Base-by-base conservation (phyloP, 2,113 vertebrate genomes). In the Arvicanthis niloticus region DNA sequence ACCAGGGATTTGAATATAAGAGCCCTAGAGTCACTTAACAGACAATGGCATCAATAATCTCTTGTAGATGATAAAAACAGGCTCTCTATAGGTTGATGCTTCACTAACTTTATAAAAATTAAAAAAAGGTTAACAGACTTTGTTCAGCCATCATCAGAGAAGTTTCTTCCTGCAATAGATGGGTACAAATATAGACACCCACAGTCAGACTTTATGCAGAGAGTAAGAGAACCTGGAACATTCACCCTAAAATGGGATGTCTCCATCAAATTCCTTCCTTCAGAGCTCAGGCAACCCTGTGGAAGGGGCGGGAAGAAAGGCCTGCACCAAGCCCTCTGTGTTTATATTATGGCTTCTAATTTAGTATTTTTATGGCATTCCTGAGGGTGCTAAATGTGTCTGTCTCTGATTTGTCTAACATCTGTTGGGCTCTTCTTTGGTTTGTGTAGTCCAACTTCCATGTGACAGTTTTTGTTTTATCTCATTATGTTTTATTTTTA, bases 91-190 rank as follows among this genome's bases (percentile, higher is more conserved):
- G 3, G 2, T 86, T 0, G 0, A 56, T 19, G 22, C 60, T 62
- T 62, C n/a, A 62, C n/a, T 62, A 84, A 42, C 37, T 58, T 75
- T 75, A 72, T 86, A 51, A 89, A 94, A 95, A 77, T n/a, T 73
- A 16, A 82, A 81, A 93, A 53, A 73, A 51, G n/a, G 24, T 22
- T 67, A 76, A 75, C 73, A 91, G 92, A 40, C 24, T 67, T 51
- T n/a, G 34, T n/a, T 72, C 37, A 72, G 37, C 37, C 37, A 73
- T 10, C 70, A 40, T 73, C n/a, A 40, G 19, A 40, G 70, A 73
- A 21, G 70, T 22, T 21, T 73, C 19, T 9, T 37, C 70, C 70
- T 3, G 1, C 19, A 73, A 73, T 8, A 72, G 68, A 72, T n/a
- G 17, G 37, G 1, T n/a, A n/a, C 68, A n/a, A n/a, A 72, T 19